A percentile compares a stretch with the other conserved stretches of the same genome.
Evolutionary conservation across 1,140 invertebrate genomes (phyloP).

Genomic region (Acromyrmex heyeri): DNA sequence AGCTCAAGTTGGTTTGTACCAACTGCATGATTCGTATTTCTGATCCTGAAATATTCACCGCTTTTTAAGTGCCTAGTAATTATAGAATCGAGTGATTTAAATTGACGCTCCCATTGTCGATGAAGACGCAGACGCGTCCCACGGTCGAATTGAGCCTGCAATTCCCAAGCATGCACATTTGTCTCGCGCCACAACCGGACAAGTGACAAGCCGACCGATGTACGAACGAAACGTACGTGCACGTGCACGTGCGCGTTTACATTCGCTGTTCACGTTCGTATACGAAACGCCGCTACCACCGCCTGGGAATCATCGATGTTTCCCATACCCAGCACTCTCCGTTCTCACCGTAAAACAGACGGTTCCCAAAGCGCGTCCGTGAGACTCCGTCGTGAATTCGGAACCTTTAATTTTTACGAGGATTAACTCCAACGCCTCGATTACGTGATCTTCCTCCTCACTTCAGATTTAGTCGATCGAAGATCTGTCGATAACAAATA

Average conservation of each 20-base stretch:
- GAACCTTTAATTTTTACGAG: neutral
- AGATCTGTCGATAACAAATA: neutral
- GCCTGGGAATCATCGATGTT: slow-evolving; percentile 79
- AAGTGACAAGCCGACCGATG: neutral
- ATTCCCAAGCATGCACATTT: neutral
- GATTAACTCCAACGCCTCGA: neutral
- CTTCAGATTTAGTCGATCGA: neutral
- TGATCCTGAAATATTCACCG: neutral
- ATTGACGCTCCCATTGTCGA: neutral
- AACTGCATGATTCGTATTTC: neutral
- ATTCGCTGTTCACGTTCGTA: slow-evolving; percentile 61
- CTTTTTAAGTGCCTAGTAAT: neutral
- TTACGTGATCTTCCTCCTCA: neutral
- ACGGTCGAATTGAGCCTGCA: neutral
- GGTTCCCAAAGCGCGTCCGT: slow-evolving; percentile 75
- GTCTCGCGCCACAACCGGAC: neutral
- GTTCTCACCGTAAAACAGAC: slow-evolving; percentile 75
- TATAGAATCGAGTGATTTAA: neutral
- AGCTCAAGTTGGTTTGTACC: neutral
- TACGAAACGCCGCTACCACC: slow-evolving; percentile 57
- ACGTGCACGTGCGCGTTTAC: slow-evolving; percentile 64
- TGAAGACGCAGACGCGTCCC: neutral
- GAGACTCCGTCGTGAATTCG: slow-evolving; percentile 54
- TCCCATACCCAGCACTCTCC: slow-evolving; percentile 77
- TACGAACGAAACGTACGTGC: slow-evolving; percentile 25